phyloP scores from a whole-genome alignment of 2,888 invertebrate species.

The Leptinotarsa peninsularis region DNA sequence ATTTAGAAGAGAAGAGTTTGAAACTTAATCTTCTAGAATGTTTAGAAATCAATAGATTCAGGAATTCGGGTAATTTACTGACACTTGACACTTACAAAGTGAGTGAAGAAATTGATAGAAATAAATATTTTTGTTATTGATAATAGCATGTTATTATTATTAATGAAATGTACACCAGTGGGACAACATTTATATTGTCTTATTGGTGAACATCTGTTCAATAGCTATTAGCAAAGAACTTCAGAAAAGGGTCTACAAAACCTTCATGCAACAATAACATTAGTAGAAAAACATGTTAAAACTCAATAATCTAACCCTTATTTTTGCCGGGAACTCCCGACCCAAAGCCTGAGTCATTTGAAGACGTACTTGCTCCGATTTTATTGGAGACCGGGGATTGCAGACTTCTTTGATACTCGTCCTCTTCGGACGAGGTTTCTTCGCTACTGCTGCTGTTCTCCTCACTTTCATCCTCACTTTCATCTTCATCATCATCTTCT shows the following conservation, averaged over 20 bases:
- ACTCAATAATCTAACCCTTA: constrained; percentile 71
- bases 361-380: constrained; percentile 78
- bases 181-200: too few species aligned
- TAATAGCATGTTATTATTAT: too few species aligned
- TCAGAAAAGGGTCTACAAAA: not conserved
- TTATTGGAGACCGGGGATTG: constrained; percentile 53
- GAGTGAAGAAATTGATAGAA: too few species aligned
- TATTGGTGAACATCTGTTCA: too few species aligned
- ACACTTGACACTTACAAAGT: too few species aligned
- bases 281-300: constrained; percentile 46
- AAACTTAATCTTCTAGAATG: too few species aligned
- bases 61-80: too few species aligned
- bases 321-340: constrained; percentile 73
- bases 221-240: too few species aligned
- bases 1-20: too few species aligned
- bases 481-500: constrained; percentile 58
- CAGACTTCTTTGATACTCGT: constrained; percentile 51
- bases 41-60: too few species aligned
- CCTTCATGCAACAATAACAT: constrained; percentile 4
- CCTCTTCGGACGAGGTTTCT: constrained; percentile 44
- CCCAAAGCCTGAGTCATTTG: constrained; percentile 88
- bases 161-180: too few species aligned
- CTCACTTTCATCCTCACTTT: constrained; percentile 47
- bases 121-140: too few species aligned
- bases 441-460: constrained; percentile 53